Base-by-base conservation (phyloP, 2,888 invertebrate genomes). In the Nemoura dubitans region DNA sequence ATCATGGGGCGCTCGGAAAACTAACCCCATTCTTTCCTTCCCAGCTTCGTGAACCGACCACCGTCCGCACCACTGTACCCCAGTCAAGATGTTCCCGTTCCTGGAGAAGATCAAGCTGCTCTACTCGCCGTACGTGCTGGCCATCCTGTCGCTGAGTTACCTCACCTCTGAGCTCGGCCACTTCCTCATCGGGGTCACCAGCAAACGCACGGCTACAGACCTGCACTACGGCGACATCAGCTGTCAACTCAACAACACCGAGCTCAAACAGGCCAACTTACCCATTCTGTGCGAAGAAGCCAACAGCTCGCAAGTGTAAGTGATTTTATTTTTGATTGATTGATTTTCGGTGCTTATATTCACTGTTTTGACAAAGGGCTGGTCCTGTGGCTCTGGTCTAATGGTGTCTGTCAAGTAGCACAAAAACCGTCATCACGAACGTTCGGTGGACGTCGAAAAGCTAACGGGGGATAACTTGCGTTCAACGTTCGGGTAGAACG, bases 91-190 rank as follows among this genome's bases (percentile, higher is more conserved):
- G 89, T 89, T 90, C 87, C 90, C 91, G 76, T 86, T 92, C 83
- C 25, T 43, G 90, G 91, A 94, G 90, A 96, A 95, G 91, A 91
- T 96, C 87, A 92, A 93, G 89, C 94, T 94, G 90, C 93, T 95
- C 89, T 97, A 97, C 92, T 95, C 95, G 90, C 94, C 95, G 90
- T 97, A 97, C 91, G 97, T 96, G 88, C 92, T 97, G 89, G 96
- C 94, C 29, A 92, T 97, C 88, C 94, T 97, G 87, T 96, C 97
- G 86, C 91, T 96, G 86, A 97, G 97, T 88, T 97, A 97, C 92
- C 95, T 97, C 87, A 92, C 97, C 27, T 97, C 97, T n/a, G 97
- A 97, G 91, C 92, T 97, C 88, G 97, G 97, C 36, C 97, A 97
- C 91, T 97, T 97, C 91, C 93, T 97, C 88, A 97, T 97, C 89